A percentile compares a stretch with the other conserved stretches of the same genome.
Conservation (phyloP, 2,113 vertebrate genomes). For the Thamnaconus septentrionalis region DNA sequence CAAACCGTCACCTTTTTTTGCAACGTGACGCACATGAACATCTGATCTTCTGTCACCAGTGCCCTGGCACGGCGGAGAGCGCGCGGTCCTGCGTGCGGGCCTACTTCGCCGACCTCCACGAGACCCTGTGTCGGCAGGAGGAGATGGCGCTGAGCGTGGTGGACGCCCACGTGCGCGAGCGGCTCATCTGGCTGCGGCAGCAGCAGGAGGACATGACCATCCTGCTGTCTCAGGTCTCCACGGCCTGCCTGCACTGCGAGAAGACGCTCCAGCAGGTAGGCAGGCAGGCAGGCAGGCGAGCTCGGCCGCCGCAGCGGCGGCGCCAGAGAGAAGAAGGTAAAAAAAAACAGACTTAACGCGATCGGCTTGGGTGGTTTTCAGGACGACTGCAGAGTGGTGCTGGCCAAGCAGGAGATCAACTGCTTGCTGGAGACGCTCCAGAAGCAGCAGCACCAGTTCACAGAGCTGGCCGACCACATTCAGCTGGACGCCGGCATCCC, state of each 20-base stretch:
- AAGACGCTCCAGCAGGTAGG: slow-evolving; percentile 96
- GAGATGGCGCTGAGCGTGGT: slow-evolving; percentile 99
- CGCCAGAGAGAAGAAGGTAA: too few species aligned
- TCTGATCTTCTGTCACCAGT: slow-evolving; percentile 64
- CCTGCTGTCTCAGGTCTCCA: slow-evolving; percentile 95
- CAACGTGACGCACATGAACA: not conserved
- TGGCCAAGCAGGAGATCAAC: slow-evolving; percentile 96
- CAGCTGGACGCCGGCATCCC: slow-evolving; percentile 96
- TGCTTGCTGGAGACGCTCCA: slow-evolving; percentile 91
- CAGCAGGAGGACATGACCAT: slow-evolving; percentile 99
- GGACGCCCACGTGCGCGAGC: slow-evolving; percentile 93
- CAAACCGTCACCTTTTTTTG: too few species aligned
- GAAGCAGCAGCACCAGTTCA: slow-evolving; percentile 98
- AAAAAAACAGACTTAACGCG: too few species aligned
- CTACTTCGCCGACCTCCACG: slow-evolving; percentile 96
- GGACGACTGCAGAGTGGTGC: slow-evolving; percentile 96
- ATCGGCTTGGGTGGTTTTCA: slow-evolving; percentile 35
- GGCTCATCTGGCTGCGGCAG: slow-evolving; percentile 95
- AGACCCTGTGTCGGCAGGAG: slow-evolving; percentile 96
- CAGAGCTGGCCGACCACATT: slow-evolving; percentile 93
- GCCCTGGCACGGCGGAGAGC: slow-evolving; percentile 93
- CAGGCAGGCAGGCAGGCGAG: slow-evolving; percentile 12
- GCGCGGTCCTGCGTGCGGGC: slow-evolving; percentile 95
- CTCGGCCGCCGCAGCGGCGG: too few species aligned
- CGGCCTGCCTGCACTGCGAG: slow-evolving; percentile 96